Percentiles rank a stretch among this genome's conserved stretches.
phyloP scores from a whole-genome alignment of 2,888 invertebrate species.

The Andricus quercusramuli region DNA sequence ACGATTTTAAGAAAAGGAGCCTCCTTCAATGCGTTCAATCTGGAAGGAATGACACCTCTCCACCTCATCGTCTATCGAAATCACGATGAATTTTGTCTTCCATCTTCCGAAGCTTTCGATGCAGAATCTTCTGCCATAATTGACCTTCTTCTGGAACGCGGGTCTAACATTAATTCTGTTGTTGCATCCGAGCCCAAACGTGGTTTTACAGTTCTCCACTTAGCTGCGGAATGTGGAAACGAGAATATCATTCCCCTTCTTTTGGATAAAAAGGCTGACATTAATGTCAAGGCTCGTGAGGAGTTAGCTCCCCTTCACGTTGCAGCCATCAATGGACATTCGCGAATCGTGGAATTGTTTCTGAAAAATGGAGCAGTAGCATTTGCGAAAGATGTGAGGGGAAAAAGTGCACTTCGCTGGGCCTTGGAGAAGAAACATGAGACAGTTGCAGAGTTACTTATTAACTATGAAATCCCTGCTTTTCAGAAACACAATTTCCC shows the following conservation, averaged over 20 bases:
- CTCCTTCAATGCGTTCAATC: neutral
- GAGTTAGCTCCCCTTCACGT: neutral
- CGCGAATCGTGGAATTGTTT: neutral
- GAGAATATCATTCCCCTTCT: neutral
- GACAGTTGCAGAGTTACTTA: neutral
- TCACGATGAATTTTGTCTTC: neutral
- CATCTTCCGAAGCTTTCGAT: neutral
- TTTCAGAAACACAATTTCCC: neutral
- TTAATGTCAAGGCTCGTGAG: neutral
- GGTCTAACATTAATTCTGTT: neutral
- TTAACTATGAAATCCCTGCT: neutral
- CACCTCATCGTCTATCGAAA: neutral
- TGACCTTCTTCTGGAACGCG: neutral
- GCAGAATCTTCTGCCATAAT: neutral
- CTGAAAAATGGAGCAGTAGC: neutral
- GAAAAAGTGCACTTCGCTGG: neutral
- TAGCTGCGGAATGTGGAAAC: constrained; percentile 4
- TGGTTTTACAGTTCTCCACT: neutral
- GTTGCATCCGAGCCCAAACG: neutral
- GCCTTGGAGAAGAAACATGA: neutral
- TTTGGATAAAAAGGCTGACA: neutral
- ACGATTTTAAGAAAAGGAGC: neutral
- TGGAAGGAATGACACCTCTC: neutral
- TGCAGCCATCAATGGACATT: neutral
- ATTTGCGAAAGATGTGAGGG: neutral